phyloP scores from a whole-genome alignment of 2,797 vertebrate genomes.

The Crenuchus spilurus region DNA sequence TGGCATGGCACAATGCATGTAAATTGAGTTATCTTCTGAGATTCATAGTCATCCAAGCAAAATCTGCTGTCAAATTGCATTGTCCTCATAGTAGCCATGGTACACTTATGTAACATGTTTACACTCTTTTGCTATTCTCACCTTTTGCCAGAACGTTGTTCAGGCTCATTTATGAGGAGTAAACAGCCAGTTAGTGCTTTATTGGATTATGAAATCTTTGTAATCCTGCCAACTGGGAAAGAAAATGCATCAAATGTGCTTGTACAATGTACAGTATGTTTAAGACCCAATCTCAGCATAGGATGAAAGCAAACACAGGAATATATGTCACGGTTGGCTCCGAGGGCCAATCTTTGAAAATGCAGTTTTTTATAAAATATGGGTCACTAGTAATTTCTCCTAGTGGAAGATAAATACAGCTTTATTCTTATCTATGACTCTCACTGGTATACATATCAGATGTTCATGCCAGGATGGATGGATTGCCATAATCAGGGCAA shows the following conservation, averaged over 20 bases:
- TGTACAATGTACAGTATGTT: neutral
- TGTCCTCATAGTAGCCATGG: neutral
- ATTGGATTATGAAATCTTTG: constrained; percentile 17
- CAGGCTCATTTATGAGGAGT: neutral
- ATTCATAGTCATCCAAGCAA: neutral
- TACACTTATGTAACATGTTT: constrained; percentile 29
- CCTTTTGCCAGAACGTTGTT: neutral
- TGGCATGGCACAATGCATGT: no score
- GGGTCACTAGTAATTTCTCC: no score
- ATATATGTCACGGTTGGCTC: neutral
- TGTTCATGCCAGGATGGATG: no score
- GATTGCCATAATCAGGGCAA: no score
- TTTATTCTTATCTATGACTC: no score
- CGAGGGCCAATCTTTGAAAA: neutral
- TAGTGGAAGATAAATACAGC: no score
- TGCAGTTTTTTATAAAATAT: neutral
- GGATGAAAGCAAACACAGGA: neutral
- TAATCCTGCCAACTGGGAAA: neutral
- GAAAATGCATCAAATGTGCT: neutral
- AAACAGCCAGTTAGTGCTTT: neutral
- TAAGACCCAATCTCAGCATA: neutral
- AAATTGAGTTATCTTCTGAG: constrained; percentile 27
- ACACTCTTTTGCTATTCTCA: neutral
- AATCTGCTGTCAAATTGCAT: constrained; percentile 8
- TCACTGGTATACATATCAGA: no score